These are phyloP conservation scores for Orestias chungarensis DNA, from an alignment of 2,797 vertebrate species.

Conservation along the genomic window DNA sequence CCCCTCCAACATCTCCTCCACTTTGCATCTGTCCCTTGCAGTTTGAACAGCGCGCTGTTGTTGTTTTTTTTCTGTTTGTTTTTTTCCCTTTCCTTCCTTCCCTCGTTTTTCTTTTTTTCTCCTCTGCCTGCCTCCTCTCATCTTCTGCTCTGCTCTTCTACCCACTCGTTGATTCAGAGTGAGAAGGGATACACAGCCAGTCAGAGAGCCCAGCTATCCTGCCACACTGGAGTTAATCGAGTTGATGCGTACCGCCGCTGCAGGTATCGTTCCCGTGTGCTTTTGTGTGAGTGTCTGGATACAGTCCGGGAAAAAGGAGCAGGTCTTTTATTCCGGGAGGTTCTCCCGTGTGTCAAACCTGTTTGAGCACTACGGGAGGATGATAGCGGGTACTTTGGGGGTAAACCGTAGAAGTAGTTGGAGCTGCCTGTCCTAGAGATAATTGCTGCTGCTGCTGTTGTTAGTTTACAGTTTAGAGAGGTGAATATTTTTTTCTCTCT, in stretches of 20 bases:
- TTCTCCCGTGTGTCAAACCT: conserved; percentile 55
- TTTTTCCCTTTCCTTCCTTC: conserved; percentile 33
- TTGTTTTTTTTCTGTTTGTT: conserved; percentile 44
- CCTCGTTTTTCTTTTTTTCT: conserved; percentile 79
- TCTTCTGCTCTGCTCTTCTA: conserved; percentile 73
- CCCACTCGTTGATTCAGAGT: conserved; percentile 82
- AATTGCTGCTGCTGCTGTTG: conserved; percentile 51
- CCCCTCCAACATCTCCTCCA: conserved; percentile 99
- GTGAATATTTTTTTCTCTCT: conserved; percentile 29
- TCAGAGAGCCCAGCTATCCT: conserved; percentile 82
- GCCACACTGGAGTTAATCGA: conserved; percentile 98
- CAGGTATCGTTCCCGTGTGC: conserved; percentile 86
- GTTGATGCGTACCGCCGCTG: conserved; percentile 96
- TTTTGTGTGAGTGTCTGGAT: conserved; percentile 54
- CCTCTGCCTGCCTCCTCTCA: conserved; percentile 55
- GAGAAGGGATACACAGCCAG: conserved; percentile 85
- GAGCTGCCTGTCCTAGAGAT: conserved; percentile 61
- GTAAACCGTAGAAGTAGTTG: conserved; percentile 53
- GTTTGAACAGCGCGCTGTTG: conserved; percentile 88
- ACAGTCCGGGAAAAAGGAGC: conserved; percentile 50
- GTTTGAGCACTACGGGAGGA: conserved; percentile 55
- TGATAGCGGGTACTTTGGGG: conserved; percentile 53
- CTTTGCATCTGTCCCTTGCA: conserved; percentile 99
- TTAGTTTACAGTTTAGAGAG: conserved; percentile 33
- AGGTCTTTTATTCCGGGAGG: conserved; percentile 64